These are phyloP conservation scores for Otolemur crassicaudatus DNA, from an alignment of 2,797 vertebrate species.

Conservation along the genomic window DNA sequence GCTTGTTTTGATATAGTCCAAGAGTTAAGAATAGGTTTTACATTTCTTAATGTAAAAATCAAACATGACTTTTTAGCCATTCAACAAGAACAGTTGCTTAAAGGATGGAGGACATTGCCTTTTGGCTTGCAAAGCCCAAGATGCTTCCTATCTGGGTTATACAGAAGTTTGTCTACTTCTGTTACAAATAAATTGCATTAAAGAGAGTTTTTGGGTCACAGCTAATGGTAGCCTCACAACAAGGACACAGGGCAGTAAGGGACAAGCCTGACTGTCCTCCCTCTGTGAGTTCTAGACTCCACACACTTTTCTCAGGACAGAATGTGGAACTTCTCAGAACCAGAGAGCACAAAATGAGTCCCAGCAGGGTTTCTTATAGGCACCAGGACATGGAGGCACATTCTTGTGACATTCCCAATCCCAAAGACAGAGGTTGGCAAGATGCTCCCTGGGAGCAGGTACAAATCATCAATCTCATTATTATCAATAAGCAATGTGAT, in stretches of 20 bases:
- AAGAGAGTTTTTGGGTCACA: accelerated
- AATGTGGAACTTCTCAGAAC: not conserved
- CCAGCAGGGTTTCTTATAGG: not conserved
- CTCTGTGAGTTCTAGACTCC: accelerated
- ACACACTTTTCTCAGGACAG: not conserved
- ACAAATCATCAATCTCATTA: not conserved
- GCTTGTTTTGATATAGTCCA: not conserved
- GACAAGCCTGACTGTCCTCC: accelerated
- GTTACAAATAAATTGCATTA: not conserved
- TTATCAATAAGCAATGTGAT: no score
- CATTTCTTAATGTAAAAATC: not conserved
- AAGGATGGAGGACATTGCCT: not conserved
- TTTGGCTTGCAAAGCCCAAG: not conserved
- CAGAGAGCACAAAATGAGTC: not conserved
- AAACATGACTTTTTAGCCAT: not conserved
- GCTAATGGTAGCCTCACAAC: not conserved
- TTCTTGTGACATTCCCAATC: not conserved
- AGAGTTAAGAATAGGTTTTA: not conserved
- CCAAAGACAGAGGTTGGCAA: not conserved
- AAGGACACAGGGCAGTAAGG: not conserved
- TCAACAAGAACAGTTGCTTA: not conserved
- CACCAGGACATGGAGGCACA: not conserved
- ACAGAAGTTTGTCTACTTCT: no score
- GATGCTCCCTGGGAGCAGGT: no score
- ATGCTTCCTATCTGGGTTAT: not conserved